Conservation (phyloP, 1,140 invertebrate genomes). For the Sycobia sp. region DNA sequence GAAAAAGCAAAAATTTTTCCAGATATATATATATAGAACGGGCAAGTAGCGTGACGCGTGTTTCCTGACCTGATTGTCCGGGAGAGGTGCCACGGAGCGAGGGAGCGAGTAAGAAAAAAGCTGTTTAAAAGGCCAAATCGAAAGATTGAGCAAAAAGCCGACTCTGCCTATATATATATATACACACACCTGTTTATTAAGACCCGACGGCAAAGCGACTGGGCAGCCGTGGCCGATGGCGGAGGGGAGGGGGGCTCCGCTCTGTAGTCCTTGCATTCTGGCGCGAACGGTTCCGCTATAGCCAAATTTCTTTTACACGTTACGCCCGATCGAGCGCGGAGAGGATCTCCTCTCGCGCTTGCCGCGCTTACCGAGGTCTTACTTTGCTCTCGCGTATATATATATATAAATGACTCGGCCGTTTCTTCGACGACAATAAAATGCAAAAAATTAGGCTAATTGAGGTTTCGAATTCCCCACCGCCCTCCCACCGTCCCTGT, state of each 20-base stretch:
- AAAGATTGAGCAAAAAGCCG: conserved; percentile 8
- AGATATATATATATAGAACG: too few relatives aligned
- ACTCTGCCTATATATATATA: background rate
- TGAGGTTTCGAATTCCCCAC: conserved; percentile 19
- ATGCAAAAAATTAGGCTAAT: conserved; percentile 29
- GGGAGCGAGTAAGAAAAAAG: too few relatives aligned
- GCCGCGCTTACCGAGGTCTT: conserved; percentile 3
- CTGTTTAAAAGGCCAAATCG: background rate
- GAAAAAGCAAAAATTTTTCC: too few relatives aligned
- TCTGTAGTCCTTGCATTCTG: conserved; percentile 39
- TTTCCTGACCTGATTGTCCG: too few relatives aligned
- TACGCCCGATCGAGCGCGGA: conserved; percentile 19
- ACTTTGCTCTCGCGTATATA: too few relatives aligned
- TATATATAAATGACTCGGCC: conserved; percentile 30
- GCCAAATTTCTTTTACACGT: conserved; percentile 36
- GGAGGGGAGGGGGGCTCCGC: conserved; percentile 20
- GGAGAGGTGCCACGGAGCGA: too few relatives aligned
- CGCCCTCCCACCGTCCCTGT: too few relatives aligned
- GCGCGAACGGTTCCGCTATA: conserved; percentile 40
- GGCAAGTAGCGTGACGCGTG: too few relatives aligned
- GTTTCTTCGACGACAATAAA: conserved; percentile 19
- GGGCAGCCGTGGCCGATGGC: too few relatives aligned
- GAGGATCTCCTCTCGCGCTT: conserved; percentile 16
- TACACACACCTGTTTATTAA: conserved; percentile 1
- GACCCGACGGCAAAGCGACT: background rate